phyloP scores from a whole-genome alignment of 2,888 invertebrate species.

The Drosophila villosipedis region DNA sequence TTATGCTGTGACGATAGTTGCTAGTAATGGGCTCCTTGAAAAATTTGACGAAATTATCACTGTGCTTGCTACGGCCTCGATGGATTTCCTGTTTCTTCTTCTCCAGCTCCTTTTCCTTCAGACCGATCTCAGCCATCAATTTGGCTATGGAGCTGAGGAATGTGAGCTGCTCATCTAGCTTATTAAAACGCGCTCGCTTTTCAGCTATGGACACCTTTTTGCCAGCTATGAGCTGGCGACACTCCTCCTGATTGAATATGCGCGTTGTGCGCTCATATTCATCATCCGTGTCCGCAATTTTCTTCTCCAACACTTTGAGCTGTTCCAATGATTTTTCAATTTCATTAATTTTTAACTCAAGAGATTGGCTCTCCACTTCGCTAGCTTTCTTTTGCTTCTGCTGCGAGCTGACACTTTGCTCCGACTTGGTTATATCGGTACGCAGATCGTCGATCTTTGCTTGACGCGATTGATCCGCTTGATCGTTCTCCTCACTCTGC shows the following conservation, averaged over 20 bases:
- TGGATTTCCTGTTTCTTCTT: slow-evolving; percentile 87
- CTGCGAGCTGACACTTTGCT: slow-evolving; percentile 89
- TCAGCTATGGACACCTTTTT: slow-evolving; percentile 87
- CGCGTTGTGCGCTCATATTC: slow-evolving; percentile 66
- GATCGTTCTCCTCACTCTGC: slow-evolving; percentile 66
- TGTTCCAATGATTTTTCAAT: slow-evolving; percentile 87
- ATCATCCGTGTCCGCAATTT: slow-evolving; percentile 83
- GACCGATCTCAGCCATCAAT: slow-evolving; percentile 78
- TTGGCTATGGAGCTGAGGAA: slow-evolving; percentile 83
- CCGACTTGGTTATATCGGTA: slow-evolving; percentile 87
- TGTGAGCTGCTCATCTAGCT: slow-evolving; percentile 86
- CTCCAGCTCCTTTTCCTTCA: slow-evolving; percentile 83
- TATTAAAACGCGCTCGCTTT: slow-evolving; percentile 87
- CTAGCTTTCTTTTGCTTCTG: slow-evolving; percentile 84
- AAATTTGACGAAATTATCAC: slow-evolving; percentile 88
- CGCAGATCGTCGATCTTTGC: slow-evolving; percentile 86
- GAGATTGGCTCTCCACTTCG: slow-evolving; percentile 87
- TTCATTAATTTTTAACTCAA: slow-evolving; percentile 87
- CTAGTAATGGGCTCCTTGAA: slow-evolving; percentile 88
- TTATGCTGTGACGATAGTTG: slow-evolving; percentile 87
- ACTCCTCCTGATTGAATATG: slow-evolving; percentile 72
- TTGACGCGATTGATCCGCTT: slow-evolving; percentile 86
- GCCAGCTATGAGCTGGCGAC: slow-evolving; percentile 86
- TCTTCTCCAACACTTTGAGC: slow-evolving; percentile 85
- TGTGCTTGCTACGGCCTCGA: slow-evolving; percentile 89